A percentile compares a stretch with the other conserved stretches of the same genome.
These are phyloP conservation scores for Xiphias gladius DNA, from an alignment of 2,113 vertebrate species.

Conservation along the genomic window DNA sequence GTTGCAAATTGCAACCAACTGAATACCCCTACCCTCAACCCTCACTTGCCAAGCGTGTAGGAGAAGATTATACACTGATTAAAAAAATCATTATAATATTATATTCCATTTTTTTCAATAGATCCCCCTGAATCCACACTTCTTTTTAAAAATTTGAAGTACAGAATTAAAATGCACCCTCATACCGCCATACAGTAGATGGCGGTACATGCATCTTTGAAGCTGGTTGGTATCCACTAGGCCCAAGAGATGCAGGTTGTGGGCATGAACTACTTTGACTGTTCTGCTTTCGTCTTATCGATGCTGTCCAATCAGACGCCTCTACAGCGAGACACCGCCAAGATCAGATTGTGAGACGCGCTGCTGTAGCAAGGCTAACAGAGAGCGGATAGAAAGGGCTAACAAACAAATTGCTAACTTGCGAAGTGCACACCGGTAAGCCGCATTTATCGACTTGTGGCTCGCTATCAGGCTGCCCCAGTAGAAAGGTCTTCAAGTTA, in stretches of 20 bases:
- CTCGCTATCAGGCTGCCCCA: background rate
- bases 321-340: constrained; percentile 84
- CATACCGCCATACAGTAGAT: constrained; percentile 50
- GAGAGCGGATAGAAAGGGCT: constrained; percentile 56
- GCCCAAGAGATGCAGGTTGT: background rate
- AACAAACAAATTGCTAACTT: constrained; percentile 62
- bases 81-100: too few relatives aligned
- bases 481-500: background rate
- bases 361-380: constrained; percentile 74
- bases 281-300: constrained; percentile 62
- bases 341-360: constrained; percentile 85
- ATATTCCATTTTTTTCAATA: too few relatives aligned
- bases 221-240: constrained; percentile 12
- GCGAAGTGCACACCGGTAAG: constrained; percentile 76
- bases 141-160: too few relatives aligned
- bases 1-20: too few relatives aligned
- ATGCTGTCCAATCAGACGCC: constrained; percentile 77
- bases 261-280: constrained; percentile 57
- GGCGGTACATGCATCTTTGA: constrained; percentile 10
- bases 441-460: constrained; percentile 7
- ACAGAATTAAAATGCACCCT: background rate
- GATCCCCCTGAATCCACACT: too few relatives aligned
- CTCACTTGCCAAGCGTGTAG: too few relatives aligned
- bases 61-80: too few relatives aligned
- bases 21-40: too few relatives aligned